Evolutionary conservation across 2,113 vertebrate species (phyloP).

Genomic region (Paramormyrops kingsleyae): DNA sequence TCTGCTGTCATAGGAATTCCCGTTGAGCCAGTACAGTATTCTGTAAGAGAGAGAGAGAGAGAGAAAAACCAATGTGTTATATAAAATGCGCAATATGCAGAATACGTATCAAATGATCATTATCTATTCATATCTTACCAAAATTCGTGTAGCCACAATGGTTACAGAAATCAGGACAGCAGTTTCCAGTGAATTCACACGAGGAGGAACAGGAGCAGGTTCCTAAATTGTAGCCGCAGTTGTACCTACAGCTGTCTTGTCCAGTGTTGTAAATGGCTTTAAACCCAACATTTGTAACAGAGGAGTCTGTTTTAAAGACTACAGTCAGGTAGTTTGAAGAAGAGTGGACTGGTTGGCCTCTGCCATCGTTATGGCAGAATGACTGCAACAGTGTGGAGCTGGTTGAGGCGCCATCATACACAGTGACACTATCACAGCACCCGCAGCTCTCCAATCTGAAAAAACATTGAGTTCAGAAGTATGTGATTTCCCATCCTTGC

Average conservation of each 20-base stretch:
- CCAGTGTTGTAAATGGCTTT: conserved; percentile 6
- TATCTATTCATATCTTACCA: not conserved
- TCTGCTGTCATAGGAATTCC: too few relatives aligned
- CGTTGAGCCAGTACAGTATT: not conserved
- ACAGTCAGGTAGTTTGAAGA: not conserved
- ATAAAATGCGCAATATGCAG: not conserved
- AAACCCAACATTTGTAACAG: not conserved
- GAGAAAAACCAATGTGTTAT: too few relatives aligned
- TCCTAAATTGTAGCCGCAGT: not conserved
- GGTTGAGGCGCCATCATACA: not conserved
- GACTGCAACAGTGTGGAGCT: not conserved
- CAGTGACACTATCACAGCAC: not conserved
- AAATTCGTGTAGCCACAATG: not conserved
- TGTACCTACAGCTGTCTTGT: conserved; percentile 9
- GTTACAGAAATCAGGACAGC: conserved; percentile 5
- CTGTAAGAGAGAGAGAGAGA: not conserved
- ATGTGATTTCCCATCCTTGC: not conserved
- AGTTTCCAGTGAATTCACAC: not conserved
- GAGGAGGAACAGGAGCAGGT: not conserved
- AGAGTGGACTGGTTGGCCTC: not conserved
- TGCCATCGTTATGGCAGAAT: not conserved
- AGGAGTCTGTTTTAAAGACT: not conserved
- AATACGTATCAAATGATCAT: not conserved
- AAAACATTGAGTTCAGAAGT: not conserved
- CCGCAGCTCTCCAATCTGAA: conserved; percentile 1